phyloP scores from a whole-genome alignment of 2,797 vertebrate species.

The Gambelia wislizenii region DNA sequence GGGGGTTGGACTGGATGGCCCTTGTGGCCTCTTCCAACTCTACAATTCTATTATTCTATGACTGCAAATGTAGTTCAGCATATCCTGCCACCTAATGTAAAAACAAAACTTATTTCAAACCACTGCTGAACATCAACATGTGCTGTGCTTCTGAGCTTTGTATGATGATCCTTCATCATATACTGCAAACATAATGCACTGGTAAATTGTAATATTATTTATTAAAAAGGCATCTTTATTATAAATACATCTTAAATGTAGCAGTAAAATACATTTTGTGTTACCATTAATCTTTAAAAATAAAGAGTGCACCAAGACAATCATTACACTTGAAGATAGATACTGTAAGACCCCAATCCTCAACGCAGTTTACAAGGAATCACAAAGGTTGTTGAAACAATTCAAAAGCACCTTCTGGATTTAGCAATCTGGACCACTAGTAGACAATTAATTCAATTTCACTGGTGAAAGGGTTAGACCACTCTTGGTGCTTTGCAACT shows the following conservation, averaged over 20 bases:
- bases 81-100: neutral
- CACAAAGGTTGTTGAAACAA: slow-evolving; percentile 43
- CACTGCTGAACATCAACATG: neutral
- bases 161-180: neutral
- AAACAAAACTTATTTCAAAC: neutral
- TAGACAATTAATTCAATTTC: slow-evolving; percentile 53
- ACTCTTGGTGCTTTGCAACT: slow-evolving; percentile 34
- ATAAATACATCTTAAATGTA: slow-evolving; percentile 79
- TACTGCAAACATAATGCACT: slow-evolving; percentile 49
- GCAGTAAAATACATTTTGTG: slow-evolving; percentile 77
- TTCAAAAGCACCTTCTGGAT: slow-evolving; percentile 50
- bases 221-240: slow-evolving; percentile 77
- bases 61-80: neutral
- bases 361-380: slow-evolving; percentile 59
- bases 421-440: slow-evolving; percentile 51
- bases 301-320: slow-evolving; percentile 72
- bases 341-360: slow-evolving; percentile 54
- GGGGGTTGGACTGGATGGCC: too few species aligned
- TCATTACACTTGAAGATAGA: slow-evolving; percentile 61
- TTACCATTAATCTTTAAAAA: slow-evolving; percentile 77
- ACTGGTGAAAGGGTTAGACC: slow-evolving; percentile 57
- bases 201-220: slow-evolving; percentile 60
- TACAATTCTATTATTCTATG: too few species aligned
- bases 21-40: too few species aligned
- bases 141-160: neutral